Conservation (phyloP, 92 coral and sea anemone species). For the Palythoa caribaeorum region DNA sequence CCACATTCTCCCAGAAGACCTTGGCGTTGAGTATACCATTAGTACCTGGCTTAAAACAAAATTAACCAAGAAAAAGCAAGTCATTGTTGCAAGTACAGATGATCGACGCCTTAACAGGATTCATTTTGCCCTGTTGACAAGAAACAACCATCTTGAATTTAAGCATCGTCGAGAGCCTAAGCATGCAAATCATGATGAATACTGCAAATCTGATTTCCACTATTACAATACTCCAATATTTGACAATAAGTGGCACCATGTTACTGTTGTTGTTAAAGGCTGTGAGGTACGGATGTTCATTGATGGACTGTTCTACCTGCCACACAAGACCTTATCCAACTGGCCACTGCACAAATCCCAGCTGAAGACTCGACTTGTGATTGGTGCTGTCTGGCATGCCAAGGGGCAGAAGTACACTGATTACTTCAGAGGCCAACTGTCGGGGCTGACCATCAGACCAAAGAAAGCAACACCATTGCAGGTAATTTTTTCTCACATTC, state of each 20-base stretch:
- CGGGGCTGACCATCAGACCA: slow-evolving; percentile 85
- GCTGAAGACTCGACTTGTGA: slow-evolving; percentile 63
- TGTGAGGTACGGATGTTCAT: slow-evolving; percentile 72
- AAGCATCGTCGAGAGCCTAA: slow-evolving; percentile 84
- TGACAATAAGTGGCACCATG: slow-evolving; percentile 91
- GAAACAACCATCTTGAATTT: slow-evolving; percentile 71
- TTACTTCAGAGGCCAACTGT: slow-evolving; percentile 80
- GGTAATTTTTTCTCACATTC: slow-evolving; percentile 49
- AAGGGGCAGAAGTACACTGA: slow-evolving; percentile 73
- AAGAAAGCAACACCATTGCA: slow-evolving; percentile 68
- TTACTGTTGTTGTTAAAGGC: slow-evolving; percentile 75
- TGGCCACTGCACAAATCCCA: slow-evolving; percentile 90
- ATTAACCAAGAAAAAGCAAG: slow-evolving; percentile 66
- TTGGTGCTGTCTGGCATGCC: slow-evolving; percentile 92
- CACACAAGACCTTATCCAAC: slow-evolving; percentile 62
- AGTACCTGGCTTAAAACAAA: slow-evolving; percentile 88
- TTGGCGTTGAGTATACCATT: slow-evolving; percentile 82
- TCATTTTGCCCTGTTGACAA: slow-evolving; percentile 84
- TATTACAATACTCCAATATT: slow-evolving; percentile 80
- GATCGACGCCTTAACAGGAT: slow-evolving; percentile 82
- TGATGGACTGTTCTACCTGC: slow-evolving; percentile 61
- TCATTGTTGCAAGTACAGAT: slow-evolving; percentile 84
- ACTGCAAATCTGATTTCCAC: slow-evolving; percentile 79
- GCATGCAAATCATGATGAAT: slow-evolving; percentile 80
- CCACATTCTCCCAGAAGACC: slow-evolving; percentile 69